Evolutionary conservation across 2,888 invertebrate species (phyloP).

Genomic region (Drosophila nr. medialis): DNA sequence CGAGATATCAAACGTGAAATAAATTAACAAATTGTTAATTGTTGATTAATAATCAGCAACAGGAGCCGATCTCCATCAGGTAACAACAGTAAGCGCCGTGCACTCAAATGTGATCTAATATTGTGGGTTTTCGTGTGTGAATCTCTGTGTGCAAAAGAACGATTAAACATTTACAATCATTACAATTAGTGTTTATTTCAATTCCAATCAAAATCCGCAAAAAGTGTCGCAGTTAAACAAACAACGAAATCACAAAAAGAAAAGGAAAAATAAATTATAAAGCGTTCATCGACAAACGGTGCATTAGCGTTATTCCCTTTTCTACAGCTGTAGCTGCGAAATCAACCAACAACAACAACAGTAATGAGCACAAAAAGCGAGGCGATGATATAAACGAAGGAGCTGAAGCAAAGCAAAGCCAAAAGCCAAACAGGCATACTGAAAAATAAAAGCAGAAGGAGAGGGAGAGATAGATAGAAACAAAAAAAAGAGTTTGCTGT

Average conservation of each 20-base stretch:
- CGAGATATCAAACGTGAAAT: slow-evolving; percentile 53
- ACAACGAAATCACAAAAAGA: slow-evolving; percentile 34
- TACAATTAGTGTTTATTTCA: slow-evolving; percentile 24
- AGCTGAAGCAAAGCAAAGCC: slow-evolving; percentile 24
- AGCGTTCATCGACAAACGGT: slow-evolving; percentile 53
- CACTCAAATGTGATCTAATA: slow-evolving; percentile 36
- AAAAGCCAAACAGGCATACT: slow-evolving; percentile 9
- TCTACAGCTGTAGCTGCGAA: slow-evolving; percentile 9
- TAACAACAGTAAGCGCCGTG: slow-evolving; percentile 18
- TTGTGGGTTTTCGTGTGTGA: slow-evolving; percentile 33
- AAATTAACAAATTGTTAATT: slow-evolving; percentile 61
- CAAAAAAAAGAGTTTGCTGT: slow-evolving; percentile 46
- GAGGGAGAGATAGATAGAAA: slow-evolving; percentile 1
- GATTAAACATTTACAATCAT: slow-evolving; percentile 33
- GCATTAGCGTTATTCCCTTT: slow-evolving; percentile 42
- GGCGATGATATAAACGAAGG: slow-evolving; percentile 43
- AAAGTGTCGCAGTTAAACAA: slow-evolving; percentile 41
- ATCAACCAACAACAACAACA: slow-evolving; percentile 9
- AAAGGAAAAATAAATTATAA: slow-evolving; percentile 13
- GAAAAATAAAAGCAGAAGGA: slow-evolving; percentile 1
- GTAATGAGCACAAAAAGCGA: slow-evolving; percentile 21
- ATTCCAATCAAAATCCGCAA: slow-evolving; percentile 25
- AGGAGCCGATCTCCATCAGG: slow-evolving; percentile 52
- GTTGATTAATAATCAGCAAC: slow-evolving; percentile 40
- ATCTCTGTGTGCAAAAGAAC: slow-evolving; percentile 27